Base-by-base conservation (phyloP, 1,140 invertebrate species). In the Apis laboriosa region DNA sequence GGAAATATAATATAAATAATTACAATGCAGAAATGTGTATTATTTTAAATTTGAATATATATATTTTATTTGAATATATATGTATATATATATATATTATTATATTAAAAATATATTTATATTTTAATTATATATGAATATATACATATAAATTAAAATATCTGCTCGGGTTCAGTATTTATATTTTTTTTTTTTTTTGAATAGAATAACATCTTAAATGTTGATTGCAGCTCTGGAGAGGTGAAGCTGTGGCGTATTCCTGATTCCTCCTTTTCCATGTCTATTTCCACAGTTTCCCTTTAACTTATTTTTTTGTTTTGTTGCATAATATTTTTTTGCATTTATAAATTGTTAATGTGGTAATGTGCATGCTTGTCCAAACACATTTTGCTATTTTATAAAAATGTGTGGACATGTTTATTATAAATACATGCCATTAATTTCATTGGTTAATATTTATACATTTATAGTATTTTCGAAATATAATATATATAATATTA, bases 201-300 rank as follows among this genome's bases (percentile, higher is more conserved):
- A 73, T 88, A 64, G 66, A 85, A 78, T 92, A 93, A 93, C 86
- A 82, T 90, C 89, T 91, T 80, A 89, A 90, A 92, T 92, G 84
- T 93, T 94, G 90, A 90, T 94, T 94, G 87, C 94, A 94, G 94
- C 92, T 94, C 93, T 92, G 94, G 94, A 88, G 94, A 94, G 91
- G 92, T 94, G 90, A 94, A 94, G 91, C 92, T 94, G 89, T 94
- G 94, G 94, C 93, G 93, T 90, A 92, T 94, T 89, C 92, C 93
- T 86, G 93, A 94, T 92, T 91, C 93, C 90, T 94, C 92, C 87
- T 90, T 91, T 87, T 91, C 92, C 78, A 94, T 94, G 93, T 94
- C 94, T 89, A 92, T 94, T 82, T 94, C 94, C 90, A 93, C 93
- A 90, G 91, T 94, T 89, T 94, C 93, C 74, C 92, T 93, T 87